Conservation (phyloP, 2,113 vertebrate genomes). For the Phocoena phocoena region DNA sequence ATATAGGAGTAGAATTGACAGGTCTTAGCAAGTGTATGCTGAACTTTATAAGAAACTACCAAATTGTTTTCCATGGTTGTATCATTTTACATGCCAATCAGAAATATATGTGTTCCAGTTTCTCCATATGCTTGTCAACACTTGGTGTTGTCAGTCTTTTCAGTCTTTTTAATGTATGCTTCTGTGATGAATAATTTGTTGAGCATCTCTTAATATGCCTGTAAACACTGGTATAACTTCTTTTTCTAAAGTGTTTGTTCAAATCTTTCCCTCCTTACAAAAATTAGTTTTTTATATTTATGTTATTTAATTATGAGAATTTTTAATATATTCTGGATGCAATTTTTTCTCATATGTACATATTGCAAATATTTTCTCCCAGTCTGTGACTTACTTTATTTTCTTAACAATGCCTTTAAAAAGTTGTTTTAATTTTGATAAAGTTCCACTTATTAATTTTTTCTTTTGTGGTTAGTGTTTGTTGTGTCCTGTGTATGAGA, state of each 20-base stretch:
- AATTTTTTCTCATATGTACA: background rate
- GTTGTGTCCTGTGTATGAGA: background rate
- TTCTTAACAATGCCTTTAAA: background rate
- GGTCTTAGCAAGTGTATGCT: background rate
- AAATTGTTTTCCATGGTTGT: background rate
- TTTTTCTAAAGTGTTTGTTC: background rate
- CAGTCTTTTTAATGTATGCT: background rate
- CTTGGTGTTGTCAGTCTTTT: background rate
- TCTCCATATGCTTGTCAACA: background rate
- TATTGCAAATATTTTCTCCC: background rate
- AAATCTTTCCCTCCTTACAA: background rate
- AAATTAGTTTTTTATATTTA: background rate
- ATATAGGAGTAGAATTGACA: background rate
- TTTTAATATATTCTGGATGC: background rate
- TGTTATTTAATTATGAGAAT: background rate
- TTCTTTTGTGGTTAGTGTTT: background rate
- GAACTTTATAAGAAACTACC: background rate
- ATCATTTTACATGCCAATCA: background rate
- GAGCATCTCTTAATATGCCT: background rate
- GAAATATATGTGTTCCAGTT: background rate
- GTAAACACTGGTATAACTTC: background rate
- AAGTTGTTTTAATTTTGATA: slow-evolving; percentile 4
- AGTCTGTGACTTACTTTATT: background rate
- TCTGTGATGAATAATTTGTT: background rate
- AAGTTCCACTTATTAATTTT: background rate